Evolutionary conservation across 2,797 vertebrate genomes (phyloP), one percentile per base, ranked within the genome.

Genomic region (Protonibea diacanthus): DNA sequence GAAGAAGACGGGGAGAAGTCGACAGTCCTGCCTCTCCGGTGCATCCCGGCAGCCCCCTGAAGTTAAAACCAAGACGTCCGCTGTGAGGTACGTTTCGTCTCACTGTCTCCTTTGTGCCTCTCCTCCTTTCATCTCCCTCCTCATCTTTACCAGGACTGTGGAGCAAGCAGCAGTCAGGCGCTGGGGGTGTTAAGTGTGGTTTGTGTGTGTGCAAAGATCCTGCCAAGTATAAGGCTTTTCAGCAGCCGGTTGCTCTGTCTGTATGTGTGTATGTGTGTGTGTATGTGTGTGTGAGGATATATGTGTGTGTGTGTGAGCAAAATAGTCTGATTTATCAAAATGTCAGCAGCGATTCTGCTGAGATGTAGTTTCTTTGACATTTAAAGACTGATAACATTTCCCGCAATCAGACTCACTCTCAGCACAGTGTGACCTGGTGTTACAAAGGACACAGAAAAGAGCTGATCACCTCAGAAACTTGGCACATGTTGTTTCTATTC

Each of bases 11-110:
- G 66, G 65, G 52, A 71, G 81, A 79, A 78, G 84, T 59, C 74
- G 14, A 44, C 76, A 14, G 78, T 86, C 84, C 85, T 6, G 48
- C 74, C 78, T 76, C 77, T 18, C 55, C 21, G 2, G 25, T 44
- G 44, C 79, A 44, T 66, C 80, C 71, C 85, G 63, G 68, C 66
- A 72, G 66, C 82, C 72, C 72, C 67, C 87, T 56, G 58, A 91
- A 91, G 82, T 86, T 88, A n/a, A 80, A 69, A 53, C 74, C 61
- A 57, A 85, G 84, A 68, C 57, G 1, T 81, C 85, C 1, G 5
- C 71, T 86, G 48, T 61, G 82, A 91, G 93, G 92, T 92, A 91
- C 6, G 90, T 89, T 76, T 56, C 63, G 51, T 80, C 86, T 76
- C 78, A 38, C 73, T 73, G 62, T 49, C 74, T 83, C 76, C 56